A percentile compares a stretch with the other conserved stretches of the same genome.
Evolutionary conservation across 53 echinoderm and acorn worm genomes (phyloP).

Genomic region (Stichopus horrens): DNA sequence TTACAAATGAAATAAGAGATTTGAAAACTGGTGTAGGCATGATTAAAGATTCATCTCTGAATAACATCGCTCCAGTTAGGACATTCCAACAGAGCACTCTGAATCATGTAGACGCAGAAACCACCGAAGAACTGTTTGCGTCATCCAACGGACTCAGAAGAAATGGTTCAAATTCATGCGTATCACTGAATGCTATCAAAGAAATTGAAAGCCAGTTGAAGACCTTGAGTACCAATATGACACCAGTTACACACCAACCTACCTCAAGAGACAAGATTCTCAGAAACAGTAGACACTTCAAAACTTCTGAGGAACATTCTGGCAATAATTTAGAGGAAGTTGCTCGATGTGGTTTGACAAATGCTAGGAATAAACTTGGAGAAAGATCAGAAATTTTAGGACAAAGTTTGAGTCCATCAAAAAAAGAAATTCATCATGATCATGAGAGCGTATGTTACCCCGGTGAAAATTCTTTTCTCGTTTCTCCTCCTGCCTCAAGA

Average conservation of each 20-base stretch:
- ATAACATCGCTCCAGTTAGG: too few relatives aligned
- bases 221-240: background rate
- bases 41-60: too few relatives aligned
- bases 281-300: slow-evolving; percentile 5
- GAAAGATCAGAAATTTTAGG: background rate
- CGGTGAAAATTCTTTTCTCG: background rate
- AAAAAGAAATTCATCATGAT: background rate
- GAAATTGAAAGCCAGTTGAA: slow-evolving; percentile 9
- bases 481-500: background rate
- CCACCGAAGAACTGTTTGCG: too few relatives aligned
- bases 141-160: too few relatives aligned
- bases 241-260: background rate
- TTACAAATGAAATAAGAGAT: too few relatives aligned
- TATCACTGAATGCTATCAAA: background rate
- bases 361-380: background rate
- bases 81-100: too few relatives aligned
- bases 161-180: too few relatives aligned
- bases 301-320: background rate
- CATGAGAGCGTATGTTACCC: background rate
- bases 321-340: background rate
- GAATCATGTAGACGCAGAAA: too few relatives aligned
- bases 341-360: background rate
- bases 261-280: background rate
- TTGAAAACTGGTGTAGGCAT: too few relatives aligned
- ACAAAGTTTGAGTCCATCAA: background rate